A percentile compares a stretch with the other conserved stretches of the same genome.
Evolutionary conservation across 2,113 vertebrate genomes (phyloP).

Genomic region (Sarotherodon lohbergeri): DNA sequence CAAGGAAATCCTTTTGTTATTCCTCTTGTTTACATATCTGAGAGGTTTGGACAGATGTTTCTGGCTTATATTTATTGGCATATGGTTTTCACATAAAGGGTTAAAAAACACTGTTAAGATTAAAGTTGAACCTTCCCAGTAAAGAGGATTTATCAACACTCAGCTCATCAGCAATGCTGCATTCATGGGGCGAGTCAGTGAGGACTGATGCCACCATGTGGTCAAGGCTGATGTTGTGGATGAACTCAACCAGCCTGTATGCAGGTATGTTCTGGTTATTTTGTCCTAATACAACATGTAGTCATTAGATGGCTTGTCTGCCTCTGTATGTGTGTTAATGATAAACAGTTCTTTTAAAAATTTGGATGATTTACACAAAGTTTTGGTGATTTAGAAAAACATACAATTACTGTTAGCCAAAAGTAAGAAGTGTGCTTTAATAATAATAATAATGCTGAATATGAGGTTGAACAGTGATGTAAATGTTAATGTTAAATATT

Average conservation of each 20-base stretch:
- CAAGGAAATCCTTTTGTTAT: constrained; percentile 24
- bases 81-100: constrained; percentile 9
- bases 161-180: not conserved
- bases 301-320: not conserved
- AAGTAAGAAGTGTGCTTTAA: not conserved
- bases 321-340: not conserved
- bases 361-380: not conserved
- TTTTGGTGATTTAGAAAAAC: not conserved
- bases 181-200: not conserved
- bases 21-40: not conserved
- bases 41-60: constrained; percentile 15
- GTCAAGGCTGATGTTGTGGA: not conserved
- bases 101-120: constrained; percentile 27
- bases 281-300: not conserved
- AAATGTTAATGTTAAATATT: not conserved
- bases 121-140: constrained; percentile 28
- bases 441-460: not conserved
- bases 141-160: constrained; percentile 53
- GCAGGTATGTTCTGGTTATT: not conserved
- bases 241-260: not conserved
- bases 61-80: not conserved
- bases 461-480: not conserved
- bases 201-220: constrained; percentile 50
- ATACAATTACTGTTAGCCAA: not conserved
- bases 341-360: not conserved